A percentile compares a stretch with the other conserved stretches of the same genome.
Conservation (phyloP, 2,113 vertebrate genomes). For the Calidris pugnax region DNA sequence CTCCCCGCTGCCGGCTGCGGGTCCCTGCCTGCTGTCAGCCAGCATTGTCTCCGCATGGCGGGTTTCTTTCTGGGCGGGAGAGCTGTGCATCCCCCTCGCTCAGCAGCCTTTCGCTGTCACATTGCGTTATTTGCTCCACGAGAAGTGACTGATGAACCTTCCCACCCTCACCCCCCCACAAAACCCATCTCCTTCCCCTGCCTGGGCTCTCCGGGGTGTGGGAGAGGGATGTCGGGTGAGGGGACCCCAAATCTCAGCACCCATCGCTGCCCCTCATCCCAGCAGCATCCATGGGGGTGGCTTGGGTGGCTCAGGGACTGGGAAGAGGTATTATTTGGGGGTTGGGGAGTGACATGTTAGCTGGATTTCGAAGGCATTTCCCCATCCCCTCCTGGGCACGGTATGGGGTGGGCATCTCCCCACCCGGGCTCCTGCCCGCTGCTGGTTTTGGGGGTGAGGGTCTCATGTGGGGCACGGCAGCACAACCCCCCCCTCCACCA, state of each 20-base stretch:
- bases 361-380: neutral
- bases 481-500: accelerated
- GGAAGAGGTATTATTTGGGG: neutral
- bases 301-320: accelerated
- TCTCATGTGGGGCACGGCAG: neutral
- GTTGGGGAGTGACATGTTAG: neutral
- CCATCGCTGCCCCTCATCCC: neutral
- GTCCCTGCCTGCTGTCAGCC: neutral
- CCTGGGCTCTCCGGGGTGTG: accelerated
- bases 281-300: accelerated
- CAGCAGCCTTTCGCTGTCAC: neutral
- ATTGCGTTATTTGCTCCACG: accelerated
- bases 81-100: neutral
- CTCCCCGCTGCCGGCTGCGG: neutral
- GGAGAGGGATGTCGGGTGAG: neutral
- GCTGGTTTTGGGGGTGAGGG: neutral
- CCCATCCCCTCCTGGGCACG: neutral
- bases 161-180: neutral
- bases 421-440: neutral
- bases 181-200: neutral
- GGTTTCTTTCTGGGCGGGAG: neutral
- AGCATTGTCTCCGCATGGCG: neutral
- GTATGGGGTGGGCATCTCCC: neutral
- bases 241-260: neutral
- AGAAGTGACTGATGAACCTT: neutral